Base-by-base conservation (phyloP, 2,797 vertebrate species). In the Menidia menidia region DNA sequence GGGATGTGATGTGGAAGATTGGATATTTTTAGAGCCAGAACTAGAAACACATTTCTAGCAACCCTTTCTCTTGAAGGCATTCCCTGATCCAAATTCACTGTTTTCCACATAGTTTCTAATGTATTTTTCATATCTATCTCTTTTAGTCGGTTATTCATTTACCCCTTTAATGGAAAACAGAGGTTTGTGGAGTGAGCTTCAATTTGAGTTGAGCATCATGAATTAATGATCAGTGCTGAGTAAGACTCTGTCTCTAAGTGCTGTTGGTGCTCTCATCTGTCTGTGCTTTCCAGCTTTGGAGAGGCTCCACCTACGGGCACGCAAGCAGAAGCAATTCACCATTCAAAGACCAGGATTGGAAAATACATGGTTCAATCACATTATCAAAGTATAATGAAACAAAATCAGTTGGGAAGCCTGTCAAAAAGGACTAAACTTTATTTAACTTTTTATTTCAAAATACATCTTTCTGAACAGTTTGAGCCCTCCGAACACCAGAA, bases 201-300 rank as follows among this genome's bases (percentile, higher is more conserved):
- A 64, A 57, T 89, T 73, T 59, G 68, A 86, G 69, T 81, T 62
- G 69, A 32, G 66, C 15, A 39, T 77, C 82, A 90, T 92, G 86
- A 92, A 92, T 93, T 85, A 92, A 88, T 92, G 67, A 92, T 91
- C 47, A 83, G 78, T 65, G 88, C 89, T 89, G 87, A 89, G 83
- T 79, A 87, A 90, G 87, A 68, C 68, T 57, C 64, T 61, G 73
- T 83, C 83, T 84, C 76, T 83, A 86, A 91, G 87, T 88, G 86
- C 87, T 78, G 84, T 80, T 59, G 71, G 32, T 60, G 50, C 79
- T 74, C 65, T 60, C 63, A 75, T 81, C 72, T 53, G 62, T 64
- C 56, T 71, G 65, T 69, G 18, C 53, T 45, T 58, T 18, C n/a
- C 18, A 50, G 11, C 66, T 80, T 81, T 68, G 55, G 69, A 73